A percentile compares a stretch with the other conserved stretches of the same genome.
phyloP scores from a whole-genome alignment of 37 sponge, comb jelly and placozoan genomes.

The Corticium candelabrum region DNA sequence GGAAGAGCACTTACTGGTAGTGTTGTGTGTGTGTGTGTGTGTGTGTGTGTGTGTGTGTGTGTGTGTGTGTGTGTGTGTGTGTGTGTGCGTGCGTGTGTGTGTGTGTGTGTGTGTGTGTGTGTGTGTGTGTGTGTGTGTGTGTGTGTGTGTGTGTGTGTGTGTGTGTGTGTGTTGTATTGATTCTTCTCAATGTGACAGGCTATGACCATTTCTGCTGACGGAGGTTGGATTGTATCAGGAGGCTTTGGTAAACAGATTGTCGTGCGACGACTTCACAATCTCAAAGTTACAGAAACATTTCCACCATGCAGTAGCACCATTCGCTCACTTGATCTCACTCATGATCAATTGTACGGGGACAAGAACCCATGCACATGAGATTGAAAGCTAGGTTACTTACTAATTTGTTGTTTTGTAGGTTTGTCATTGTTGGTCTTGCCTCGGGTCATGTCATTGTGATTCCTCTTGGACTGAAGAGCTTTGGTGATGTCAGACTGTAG shows the following conservation, averaged over 20 bases:
- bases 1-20: conserved; percentile 36
- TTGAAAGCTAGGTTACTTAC: too few relatives aligned
- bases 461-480: conserved; percentile 42
- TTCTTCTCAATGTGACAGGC: conserved; percentile 34
- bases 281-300: conserved; percentile 24
- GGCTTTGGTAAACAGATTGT: conserved; percentile 43
- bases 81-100: neutral
- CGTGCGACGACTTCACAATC: conserved; percentile 25
- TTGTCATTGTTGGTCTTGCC: conserved; percentile 49
- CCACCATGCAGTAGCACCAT: conserved; percentile 33
- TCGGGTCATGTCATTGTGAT: conserved; percentile 40
- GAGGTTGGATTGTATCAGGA: conserved; percentile 41
- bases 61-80: neutral
- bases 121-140: neutral
- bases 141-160: neutral
- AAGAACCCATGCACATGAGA: too few relatives aligned
- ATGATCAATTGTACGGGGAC: conserved; percentile 45
- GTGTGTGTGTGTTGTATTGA: neutral
- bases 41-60: neutral
- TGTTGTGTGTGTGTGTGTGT: neutral
- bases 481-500: too few relatives aligned
- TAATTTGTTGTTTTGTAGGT: too few relatives aligned
- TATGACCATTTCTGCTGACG: conserved; percentile 37
- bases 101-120: neutral
- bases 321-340: conserved; percentile 45